phyloP scores from a whole-genome alignment of 1,140 invertebrate genomes.

The Dinoponera quadriceps region DNA sequence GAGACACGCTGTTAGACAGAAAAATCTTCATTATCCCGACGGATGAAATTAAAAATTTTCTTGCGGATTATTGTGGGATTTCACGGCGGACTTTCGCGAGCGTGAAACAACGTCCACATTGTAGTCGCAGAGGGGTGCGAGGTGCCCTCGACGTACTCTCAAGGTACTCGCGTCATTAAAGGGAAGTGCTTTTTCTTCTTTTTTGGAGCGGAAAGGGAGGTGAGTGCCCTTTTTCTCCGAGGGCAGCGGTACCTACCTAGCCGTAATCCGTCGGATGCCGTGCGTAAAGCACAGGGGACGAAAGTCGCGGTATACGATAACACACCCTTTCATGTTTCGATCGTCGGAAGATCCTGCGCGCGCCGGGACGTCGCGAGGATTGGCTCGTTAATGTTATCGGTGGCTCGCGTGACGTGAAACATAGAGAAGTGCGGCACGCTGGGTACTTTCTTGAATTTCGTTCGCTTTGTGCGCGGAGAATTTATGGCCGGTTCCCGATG shows the following conservation, averaged over 20 bases:
- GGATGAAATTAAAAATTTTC: neutral
- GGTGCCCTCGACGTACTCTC: neutral
- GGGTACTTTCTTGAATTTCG: slow-evolving; percentile 72
- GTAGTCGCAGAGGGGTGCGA: neutral
- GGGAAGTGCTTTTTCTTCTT: neutral
- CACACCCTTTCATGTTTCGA: slow-evolving; percentile 35
- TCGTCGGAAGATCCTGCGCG: slow-evolving; percentile 52
- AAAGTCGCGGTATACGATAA: slow-evolving; percentile 59
- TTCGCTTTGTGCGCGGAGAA: slow-evolving; percentile 66
- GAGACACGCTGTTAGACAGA: neutral
- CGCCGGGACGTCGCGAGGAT: slow-evolving; percentile 55
- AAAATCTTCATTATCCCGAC: neutral
- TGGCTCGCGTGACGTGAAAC: slow-evolving; percentile 70
- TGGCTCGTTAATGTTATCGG: slow-evolving; percentile 77
- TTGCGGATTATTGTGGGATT: too few species aligned
- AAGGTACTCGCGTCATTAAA: neutral
- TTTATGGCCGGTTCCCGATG: slow-evolving; percentile 60
- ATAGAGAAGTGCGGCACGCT: slow-evolving; percentile 54
- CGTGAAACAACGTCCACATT: neutral
- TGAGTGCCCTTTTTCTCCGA: neutral
- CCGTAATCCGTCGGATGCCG: slow-evolving; percentile 22
- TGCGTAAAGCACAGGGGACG: slow-evolving; percentile 29
- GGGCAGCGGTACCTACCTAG: neutral
- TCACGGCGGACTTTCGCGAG: too few species aligned
- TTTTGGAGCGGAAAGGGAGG: neutral